Conservation (phyloP, 64 coral and sea anemone species). For the Porites lutea region DNA sequence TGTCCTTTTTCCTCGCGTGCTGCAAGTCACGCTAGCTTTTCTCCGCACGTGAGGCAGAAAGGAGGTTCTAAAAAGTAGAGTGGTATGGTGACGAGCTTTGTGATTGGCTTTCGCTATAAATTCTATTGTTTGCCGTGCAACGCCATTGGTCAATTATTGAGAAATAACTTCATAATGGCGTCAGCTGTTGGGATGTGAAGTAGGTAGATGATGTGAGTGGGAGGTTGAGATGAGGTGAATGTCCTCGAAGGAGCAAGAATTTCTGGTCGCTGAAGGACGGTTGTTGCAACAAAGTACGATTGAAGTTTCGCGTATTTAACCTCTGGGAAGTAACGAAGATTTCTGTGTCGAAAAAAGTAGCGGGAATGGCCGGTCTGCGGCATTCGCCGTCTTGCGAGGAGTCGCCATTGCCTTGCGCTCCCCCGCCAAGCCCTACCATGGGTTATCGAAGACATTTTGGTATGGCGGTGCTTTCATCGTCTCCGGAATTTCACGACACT, state of each 20-base stretch:
- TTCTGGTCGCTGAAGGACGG: conserved; percentile 16
- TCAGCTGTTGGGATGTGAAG: conserved; percentile 41
- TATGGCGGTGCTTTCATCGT: conserved; percentile 64
- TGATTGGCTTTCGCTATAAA: conserved; percentile 4
- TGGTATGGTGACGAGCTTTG: background rate
- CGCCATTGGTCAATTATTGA: conserved; percentile 9
- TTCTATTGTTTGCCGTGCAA: background rate
- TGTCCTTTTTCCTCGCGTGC: background rate
- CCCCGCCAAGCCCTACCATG: conserved; percentile 69
- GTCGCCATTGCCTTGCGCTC: conserved; percentile 68
- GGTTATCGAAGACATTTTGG: conserved; percentile 72
- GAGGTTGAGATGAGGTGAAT: background rate
- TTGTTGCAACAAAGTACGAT: background rate
- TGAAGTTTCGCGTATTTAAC: background rate
- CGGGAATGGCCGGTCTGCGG: conserved; percentile 40
- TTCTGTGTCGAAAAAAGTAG: background rate
- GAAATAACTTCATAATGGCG: conserved; percentile 57
- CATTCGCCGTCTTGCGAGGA: conserved; percentile 33
- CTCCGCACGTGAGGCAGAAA: background rate
- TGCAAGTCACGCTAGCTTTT: conserved; percentile 11
- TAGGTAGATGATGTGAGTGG: conserved; percentile 7
- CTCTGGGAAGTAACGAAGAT: background rate
- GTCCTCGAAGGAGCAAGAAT: conserved; percentile 20
- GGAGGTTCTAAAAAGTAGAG: background rate
- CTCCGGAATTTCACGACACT: conserved; percentile 53